Percentiles rank a stretch among this genome's conserved stretches.
These are phyloP conservation scores for Petrocephalus zakoni DNA, from an alignment of 2,113 vertebrate species.

Conservation along the genomic window DNA sequence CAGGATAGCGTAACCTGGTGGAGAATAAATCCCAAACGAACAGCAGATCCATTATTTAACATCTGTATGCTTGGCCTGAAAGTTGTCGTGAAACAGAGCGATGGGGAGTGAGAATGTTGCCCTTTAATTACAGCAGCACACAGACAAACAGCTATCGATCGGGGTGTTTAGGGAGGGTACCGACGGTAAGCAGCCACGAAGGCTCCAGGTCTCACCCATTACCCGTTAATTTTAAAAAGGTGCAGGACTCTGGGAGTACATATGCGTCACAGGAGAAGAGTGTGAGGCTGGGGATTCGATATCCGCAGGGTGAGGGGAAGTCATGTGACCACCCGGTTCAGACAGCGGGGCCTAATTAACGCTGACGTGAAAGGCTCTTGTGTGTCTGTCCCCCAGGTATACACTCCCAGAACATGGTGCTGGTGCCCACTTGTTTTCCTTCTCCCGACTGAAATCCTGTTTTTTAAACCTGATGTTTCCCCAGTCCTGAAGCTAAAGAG, in stretches of 20 bases:
- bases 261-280: background rate
- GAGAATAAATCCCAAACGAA: background rate
- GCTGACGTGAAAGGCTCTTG: background rate
- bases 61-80: background rate
- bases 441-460: background rate
- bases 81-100: background rate
- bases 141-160: conserved; percentile 16
- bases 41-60: conserved; percentile 10
- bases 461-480: background rate
- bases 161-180: background rate
- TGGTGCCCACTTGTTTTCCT: background rate
- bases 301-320: background rate
- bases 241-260: background rate
- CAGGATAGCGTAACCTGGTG: background rate
- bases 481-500: background rate
- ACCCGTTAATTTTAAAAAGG: background rate
- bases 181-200: background rate
- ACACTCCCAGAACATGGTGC: background rate
- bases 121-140: conserved; percentile 12
- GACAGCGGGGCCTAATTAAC: background rate
- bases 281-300: background rate
- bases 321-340: background rate
- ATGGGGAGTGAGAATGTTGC: background rate
- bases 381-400: background rate
- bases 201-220: background rate